Percentiles rank a stretch among this genome's conserved stretches.
These are phyloP conservation scores for Zosterops lateralis DNA, from an alignment of 2,113 vertebrate species.

Conservation along the genomic window DNA sequence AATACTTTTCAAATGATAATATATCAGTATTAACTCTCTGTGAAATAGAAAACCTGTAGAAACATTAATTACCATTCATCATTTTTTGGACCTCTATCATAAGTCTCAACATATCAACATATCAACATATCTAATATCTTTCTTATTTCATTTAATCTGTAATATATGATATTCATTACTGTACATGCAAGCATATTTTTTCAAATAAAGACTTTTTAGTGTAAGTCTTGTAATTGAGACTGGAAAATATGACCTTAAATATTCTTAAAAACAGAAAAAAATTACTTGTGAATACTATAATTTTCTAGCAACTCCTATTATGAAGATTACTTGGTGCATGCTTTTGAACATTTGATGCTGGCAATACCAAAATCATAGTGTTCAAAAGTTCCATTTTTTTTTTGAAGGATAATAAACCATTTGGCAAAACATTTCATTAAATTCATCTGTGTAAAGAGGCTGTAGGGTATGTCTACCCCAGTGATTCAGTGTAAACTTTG, in stretches of 20 bases:
- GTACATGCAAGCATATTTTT: background rate
- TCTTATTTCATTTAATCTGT: background rate
- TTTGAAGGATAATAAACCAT: background rate
- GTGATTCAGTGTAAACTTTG: background rate
- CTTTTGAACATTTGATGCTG: background rate
- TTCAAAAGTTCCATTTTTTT: background rate
- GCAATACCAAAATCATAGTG: background rate
- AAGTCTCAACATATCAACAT: background rate
- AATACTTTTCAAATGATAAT: background rate
- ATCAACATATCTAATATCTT: background rate
- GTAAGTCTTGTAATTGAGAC: background rate
- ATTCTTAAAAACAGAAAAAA: background rate
- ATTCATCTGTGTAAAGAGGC: background rate
- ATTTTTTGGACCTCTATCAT: background rate
- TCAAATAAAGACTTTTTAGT: background rate
- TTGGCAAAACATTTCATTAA: background rate
- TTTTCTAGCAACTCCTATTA: background rate
- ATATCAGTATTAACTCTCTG: constrained; percentile 28
- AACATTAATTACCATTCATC: background rate
- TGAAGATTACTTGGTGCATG: background rate
- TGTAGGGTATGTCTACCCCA: background rate
- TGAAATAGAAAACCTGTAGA: background rate
- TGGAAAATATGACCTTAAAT: background rate
- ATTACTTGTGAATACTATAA: background rate
- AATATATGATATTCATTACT: background rate